Percentiles rank a stretch among this genome's conserved stretches.
These are phyloP conservation scores for Microtus richardsoni DNA, from an alignment of 2,113 vertebrate species.

Conservation along the genomic window DNA sequence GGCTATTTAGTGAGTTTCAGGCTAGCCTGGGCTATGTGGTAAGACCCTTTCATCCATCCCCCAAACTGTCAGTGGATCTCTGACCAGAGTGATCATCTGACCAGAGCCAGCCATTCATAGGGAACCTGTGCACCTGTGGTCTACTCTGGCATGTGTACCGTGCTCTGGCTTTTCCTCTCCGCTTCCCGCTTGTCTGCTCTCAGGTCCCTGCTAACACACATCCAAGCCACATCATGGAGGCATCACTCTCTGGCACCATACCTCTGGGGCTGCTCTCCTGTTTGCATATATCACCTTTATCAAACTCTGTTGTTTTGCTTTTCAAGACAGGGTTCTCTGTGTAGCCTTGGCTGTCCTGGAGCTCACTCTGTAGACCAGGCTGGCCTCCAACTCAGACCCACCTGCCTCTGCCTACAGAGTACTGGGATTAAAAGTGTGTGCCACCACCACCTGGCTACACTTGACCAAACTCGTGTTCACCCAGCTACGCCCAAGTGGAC, in stretches of 20 bases:
- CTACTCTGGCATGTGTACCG: accelerated
- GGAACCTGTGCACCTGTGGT: neutral
- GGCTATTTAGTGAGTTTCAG: neutral
- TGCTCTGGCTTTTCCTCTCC: neutral
- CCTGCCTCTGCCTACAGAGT: neutral
- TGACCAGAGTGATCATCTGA: neutral
- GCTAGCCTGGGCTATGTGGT: neutral
- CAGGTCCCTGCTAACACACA: neutral
- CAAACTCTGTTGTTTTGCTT: neutral
- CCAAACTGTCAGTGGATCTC: neutral
- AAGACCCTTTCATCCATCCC: neutral
- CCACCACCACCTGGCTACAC: neutral
- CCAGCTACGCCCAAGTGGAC: neutral
- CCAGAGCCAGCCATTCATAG: neutral
- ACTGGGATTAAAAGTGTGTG: neutral
- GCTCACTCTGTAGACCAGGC: neutral
- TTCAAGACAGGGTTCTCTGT: neutral
- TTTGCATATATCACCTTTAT: neutral
- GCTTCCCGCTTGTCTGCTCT: neutral
- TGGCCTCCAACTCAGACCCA: neutral
- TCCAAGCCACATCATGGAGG: accelerated
- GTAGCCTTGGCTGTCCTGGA: neutral
- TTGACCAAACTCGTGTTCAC: neutral
- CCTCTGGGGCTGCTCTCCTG: neutral
- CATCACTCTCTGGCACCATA: neutral